Evolutionary conservation across 2,113 vertebrate genomes (phyloP).

Genomic region (Tonatia bakeri): DNA sequence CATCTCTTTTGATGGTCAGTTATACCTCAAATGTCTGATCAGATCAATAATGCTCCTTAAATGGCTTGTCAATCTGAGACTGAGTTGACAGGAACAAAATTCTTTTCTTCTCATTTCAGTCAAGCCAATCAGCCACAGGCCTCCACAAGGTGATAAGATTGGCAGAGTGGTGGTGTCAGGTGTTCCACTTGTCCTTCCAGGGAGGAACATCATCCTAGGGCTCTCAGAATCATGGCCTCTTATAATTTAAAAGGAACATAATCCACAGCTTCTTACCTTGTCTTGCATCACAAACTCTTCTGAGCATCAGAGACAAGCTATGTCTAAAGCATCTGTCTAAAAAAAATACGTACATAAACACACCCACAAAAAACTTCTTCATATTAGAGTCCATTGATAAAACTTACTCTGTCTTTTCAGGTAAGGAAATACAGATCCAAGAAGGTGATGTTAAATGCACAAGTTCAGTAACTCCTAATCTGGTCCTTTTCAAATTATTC

Average conservation of each 20-base stretch:
- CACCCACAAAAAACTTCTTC: too few relatives aligned
- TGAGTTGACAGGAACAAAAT: background rate
- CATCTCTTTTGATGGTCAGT: background rate
- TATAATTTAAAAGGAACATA: background rate
- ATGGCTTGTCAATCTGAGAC: background rate
- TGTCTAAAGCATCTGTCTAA: background rate
- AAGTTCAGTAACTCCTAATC: background rate
- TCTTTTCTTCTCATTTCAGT: background rate
- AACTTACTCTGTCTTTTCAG: background rate
- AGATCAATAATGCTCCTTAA: background rate
- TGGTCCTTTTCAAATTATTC: background rate
- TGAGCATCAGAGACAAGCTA: background rate
- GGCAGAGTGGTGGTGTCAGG: background rate
- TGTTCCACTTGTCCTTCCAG: background rate
- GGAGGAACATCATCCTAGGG: background rate
- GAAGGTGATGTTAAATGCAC: background rate
- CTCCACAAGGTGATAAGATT: background rate
- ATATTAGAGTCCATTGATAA: background rate
- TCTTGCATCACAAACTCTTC: background rate
- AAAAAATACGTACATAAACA: too few relatives aligned
- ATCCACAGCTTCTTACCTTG: background rate
- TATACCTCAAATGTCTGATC: background rate
- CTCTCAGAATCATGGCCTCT: background rate
- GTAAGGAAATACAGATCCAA: background rate
- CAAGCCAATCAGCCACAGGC: background rate